Evolutionary conservation across 2,113 vertebrate genomes (phyloP).

Genomic region (Smithornis capensis): DNA sequence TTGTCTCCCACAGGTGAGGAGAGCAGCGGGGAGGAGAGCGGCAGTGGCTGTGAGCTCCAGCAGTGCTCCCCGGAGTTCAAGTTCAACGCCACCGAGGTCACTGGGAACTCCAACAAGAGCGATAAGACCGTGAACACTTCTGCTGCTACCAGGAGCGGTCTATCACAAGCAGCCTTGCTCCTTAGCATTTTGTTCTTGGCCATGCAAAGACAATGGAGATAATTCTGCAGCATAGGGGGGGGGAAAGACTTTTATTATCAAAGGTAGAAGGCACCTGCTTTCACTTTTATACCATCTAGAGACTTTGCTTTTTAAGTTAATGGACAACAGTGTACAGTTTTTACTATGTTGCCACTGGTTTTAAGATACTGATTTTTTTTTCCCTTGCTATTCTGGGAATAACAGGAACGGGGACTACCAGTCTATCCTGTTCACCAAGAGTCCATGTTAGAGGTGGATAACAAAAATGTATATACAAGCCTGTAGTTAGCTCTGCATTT

Average conservation of each 20-base stretch:
- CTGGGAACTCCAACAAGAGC: constrained; percentile 41
- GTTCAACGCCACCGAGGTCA: constrained; percentile 79
- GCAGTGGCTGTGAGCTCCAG: constrained; percentile 87
- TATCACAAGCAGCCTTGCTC: constrained; percentile 57
- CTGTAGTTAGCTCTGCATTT: constrained; percentile 78
- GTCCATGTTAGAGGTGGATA: constrained; percentile 72
- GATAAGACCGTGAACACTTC: constrained; percentile 54
- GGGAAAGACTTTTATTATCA: constrained; percentile 61
- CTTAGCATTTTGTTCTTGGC: constrained; percentile 69
- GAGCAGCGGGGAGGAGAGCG: constrained; percentile 87
- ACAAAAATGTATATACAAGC: constrained; percentile 77
- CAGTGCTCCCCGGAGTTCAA: constrained; percentile 81
- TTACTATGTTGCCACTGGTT: constrained; percentile 78
- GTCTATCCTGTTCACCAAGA: constrained; percentile 33
- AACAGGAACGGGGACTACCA: constrained; percentile 16
- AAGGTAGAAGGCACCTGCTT: constrained; percentile 75
- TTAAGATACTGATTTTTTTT: constrained; percentile 63
- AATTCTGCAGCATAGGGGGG: constrained; percentile 62
- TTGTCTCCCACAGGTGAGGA: constrained; percentile 77
- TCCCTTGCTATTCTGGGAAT: constrained; percentile 44
- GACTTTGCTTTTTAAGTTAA: constrained; percentile 81
- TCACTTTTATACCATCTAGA: constrained; percentile 79
- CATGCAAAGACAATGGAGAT: constrained; percentile 81
- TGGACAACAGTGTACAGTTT: constrained; percentile 81
- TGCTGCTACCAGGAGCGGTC: not conserved